Percentiles rank a stretch among this genome's conserved stretches.
Conservation (phyloP, 2,888 invertebrate genomes). For the Plagodis dolabraria region DNA sequence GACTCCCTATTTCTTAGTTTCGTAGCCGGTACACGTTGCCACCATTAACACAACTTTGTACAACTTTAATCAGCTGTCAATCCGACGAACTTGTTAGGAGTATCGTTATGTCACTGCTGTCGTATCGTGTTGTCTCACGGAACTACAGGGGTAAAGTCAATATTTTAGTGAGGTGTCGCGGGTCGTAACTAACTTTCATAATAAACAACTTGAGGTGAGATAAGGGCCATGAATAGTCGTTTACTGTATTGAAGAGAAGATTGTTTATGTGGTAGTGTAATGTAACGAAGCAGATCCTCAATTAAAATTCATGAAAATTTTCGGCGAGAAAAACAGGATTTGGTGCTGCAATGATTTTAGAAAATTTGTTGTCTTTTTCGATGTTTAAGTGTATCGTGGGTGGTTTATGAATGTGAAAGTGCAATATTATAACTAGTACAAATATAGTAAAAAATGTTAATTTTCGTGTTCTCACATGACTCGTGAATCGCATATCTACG, state of each 20-base stretch:
- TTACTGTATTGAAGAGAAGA: no score
- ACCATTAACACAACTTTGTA: slow-evolving; percentile 22
- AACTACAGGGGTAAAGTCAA: slow-evolving; percentile 54
- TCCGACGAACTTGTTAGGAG: slow-evolving; percentile 48
- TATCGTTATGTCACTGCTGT: slow-evolving; percentile 52
- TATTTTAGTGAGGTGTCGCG: slow-evolving; percentile 52
- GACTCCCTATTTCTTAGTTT: no score
- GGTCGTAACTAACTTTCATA: slow-evolving; percentile 38
- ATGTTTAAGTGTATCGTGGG: no score
- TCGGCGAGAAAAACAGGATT: no score
- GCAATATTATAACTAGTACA: no score
- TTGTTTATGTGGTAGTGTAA: no score
- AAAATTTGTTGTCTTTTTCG: no score
- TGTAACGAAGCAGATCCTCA: no score
- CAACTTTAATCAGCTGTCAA: slow-evolving; percentile 34
- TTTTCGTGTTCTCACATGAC: neutral
- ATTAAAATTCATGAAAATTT: no score
- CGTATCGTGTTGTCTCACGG: slow-evolving; percentile 46
- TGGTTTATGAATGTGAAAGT: no score
- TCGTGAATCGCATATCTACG: neutral
- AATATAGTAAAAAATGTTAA: neutral
- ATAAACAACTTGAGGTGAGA: slow-evolving; percentile 32
- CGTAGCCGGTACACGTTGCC: slow-evolving; percentile 12
- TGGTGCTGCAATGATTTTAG: no score
- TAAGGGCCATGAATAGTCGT: no score